These are phyloP conservation scores for Chlorops oryzae DNA, from an alignment of 1,140 invertebrate species.

Conservation along the genomic window DNA sequence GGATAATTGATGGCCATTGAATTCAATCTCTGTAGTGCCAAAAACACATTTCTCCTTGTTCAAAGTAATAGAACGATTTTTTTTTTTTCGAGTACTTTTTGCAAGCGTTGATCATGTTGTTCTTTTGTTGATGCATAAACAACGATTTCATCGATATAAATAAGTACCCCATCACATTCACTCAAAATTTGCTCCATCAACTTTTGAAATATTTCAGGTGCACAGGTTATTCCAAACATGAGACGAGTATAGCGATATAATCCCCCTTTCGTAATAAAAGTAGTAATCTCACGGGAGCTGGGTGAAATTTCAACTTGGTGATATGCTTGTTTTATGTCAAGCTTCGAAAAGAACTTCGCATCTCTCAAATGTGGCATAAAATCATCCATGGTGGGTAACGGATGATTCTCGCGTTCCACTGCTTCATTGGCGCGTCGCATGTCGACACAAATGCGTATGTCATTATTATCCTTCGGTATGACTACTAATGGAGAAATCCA, in stretches of 20 bases:
- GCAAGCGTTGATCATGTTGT: slow-evolving; percentile 23
- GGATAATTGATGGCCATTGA: slow-evolving; percentile 28
- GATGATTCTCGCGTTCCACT: slow-evolving; percentile 39
- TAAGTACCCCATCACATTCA: slow-evolving; percentile 24
- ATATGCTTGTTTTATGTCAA: slow-evolving; percentile 29
- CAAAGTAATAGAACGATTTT: slow-evolving; percentile 19
- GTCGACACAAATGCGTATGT: slow-evolving; percentile 42
- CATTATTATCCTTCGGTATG: slow-evolving; percentile 30
- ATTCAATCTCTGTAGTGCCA: slow-evolving; percentile 21
- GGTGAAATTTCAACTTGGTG: slow-evolving; percentile 21
- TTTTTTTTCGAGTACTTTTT: slow-evolving; percentile 21
- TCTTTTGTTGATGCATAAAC: slow-evolving; percentile 22
- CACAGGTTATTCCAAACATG: slow-evolving; percentile 31
- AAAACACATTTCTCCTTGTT: slow-evolving; percentile 31
- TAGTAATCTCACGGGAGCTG: slow-evolving; percentile 38
- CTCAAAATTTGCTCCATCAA: slow-evolving; percentile 32
- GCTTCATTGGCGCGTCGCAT: slow-evolving; percentile 43
- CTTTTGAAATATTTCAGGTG: slow-evolving; percentile 47
- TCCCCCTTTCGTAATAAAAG: slow-evolving; percentile 39
- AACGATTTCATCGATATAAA: slow-evolving; percentile 40
- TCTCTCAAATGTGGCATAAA: slow-evolving; percentile 29
- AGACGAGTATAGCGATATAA: slow-evolving; percentile 40
- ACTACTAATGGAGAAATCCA: slow-evolving; percentile 44
- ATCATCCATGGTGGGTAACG: slow-evolving; percentile 37
- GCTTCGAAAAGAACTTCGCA: slow-evolving; percentile 20